A percentile compares a stretch with the other conserved stretches of the same genome.
Conservation (phyloP, 1,140 invertebrate species). For the Nasonia giraulti region DNA sequence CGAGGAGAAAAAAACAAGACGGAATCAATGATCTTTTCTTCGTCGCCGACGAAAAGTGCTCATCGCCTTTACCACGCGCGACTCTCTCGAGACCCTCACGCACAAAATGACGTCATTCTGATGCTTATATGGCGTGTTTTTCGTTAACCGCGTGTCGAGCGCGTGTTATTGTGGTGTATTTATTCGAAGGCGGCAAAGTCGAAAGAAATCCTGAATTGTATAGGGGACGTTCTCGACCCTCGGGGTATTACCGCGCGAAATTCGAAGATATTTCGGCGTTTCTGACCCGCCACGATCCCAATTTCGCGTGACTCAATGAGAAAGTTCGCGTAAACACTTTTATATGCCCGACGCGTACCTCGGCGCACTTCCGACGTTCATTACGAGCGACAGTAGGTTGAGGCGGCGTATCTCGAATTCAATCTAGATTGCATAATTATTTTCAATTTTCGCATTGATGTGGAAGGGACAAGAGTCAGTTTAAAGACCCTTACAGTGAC, state of each 20-base stretch:
- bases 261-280: neutral
- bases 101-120: too few relatives aligned
- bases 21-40: neutral
- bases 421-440: neutral
- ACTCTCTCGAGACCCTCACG: neutral
- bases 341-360: too few relatives aligned
- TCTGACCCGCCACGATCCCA: neutral
- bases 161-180: too few relatives aligned
- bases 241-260: neutral
- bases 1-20: neutral
- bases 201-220: too few relatives aligned
- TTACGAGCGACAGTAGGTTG: neutral
- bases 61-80: neutral
- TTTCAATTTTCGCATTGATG: neutral
- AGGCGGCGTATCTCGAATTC: neutral
- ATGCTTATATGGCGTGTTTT: too few relatives aligned
- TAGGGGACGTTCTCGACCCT: too few relatives aligned
- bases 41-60: conserved; percentile 9
- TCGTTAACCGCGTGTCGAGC: too few relatives aligned
- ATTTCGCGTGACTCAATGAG: neutral
- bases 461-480: neutral
- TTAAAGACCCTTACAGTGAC: neutral
- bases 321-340: neutral
- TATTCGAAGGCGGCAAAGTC: too few relatives aligned
- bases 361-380: neutral